phyloP scores from a whole-genome alignment of 2,797 vertebrate genomes.

The Macroramphosus scolopax region DNA sequence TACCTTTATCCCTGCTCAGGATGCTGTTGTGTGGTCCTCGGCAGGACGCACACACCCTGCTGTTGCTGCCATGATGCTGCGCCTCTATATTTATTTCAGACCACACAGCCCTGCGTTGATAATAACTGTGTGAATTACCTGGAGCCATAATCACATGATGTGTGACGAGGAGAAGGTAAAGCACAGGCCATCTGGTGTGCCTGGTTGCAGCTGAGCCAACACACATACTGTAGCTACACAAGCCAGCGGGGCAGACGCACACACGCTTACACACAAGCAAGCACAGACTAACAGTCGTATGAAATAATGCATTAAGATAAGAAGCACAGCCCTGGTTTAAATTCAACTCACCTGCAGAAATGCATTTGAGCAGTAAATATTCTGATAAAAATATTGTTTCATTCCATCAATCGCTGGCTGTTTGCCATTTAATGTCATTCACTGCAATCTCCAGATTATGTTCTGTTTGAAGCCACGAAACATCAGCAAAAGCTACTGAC shows the following conservation, averaged over 20 bases:
- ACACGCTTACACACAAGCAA: conserved; percentile 1
- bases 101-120: conserved; percentile 40
- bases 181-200: conserved; percentile 50
- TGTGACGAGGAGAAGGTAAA: conserved; percentile 58
- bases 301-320: not conserved
- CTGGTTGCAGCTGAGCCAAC: conserved; percentile 21
- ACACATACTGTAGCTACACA: not conserved
- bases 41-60: conserved; percentile 20
- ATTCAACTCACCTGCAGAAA: conserved; percentile 9
- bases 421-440: not conserved
- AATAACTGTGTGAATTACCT: conserved; percentile 57
- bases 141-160: conserved; percentile 59
- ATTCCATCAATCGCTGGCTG: too few relatives aligned
- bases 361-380: not conserved
- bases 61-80: conserved; percentile 40
- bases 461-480: not conserved
- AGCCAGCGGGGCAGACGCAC: not conserved
- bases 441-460: not conserved
- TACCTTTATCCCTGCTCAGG: conserved; percentile 8
- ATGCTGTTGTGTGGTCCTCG: conserved; percentile 32
- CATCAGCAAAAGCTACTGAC: not conserved
- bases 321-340: conserved; percentile 10
- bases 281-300: not conserved
- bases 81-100: conserved; percentile 54
- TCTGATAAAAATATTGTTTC: too few relatives aligned